Evolutionary conservation across 1,140 invertebrate genomes (phyloP).

Genomic region (Drosophila kanapiae): DNA sequence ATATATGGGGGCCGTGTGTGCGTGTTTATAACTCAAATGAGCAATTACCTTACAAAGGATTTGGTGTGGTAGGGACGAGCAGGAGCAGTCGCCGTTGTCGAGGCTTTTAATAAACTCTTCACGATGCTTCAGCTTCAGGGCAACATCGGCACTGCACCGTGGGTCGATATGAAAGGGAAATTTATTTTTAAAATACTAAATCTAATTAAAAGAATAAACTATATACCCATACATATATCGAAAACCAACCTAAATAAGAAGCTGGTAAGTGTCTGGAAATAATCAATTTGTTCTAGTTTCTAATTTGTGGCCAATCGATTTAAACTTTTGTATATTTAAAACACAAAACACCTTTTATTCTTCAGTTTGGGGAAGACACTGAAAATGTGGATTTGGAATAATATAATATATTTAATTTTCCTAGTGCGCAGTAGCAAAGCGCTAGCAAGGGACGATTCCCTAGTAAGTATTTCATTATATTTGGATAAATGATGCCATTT

Average conservation of each 20-base stretch:
- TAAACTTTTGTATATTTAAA: not conserved
- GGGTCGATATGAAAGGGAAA: not conserved
- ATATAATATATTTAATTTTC: not conserved
- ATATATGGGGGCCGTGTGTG: constrained; percentile 41
- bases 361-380: not conserved
- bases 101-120: constrained; percentile 81
- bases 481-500: not conserved
- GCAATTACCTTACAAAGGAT: constrained; percentile 80
- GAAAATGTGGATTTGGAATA: not conserved
- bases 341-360: too few species aligned
- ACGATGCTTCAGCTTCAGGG: constrained; percentile 42
- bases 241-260: not conserved
- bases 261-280: too few species aligned
- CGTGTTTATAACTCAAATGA: constrained; percentile 84
- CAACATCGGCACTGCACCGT: constrained; percentile 21
- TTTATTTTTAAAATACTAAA: not conserved
- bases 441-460: too few species aligned
- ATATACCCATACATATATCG: too few species aligned
- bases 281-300: not conserved
- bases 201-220: not conserved
- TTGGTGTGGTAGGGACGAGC: constrained; percentile 40
- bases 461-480: not conserved
- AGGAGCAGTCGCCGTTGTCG: constrained; percentile 38
- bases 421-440: not conserved
- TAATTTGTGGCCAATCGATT: not conserved